Conservation (phyloP, 2,797 vertebrate species). For the Dryobates pubescens region DNA sequence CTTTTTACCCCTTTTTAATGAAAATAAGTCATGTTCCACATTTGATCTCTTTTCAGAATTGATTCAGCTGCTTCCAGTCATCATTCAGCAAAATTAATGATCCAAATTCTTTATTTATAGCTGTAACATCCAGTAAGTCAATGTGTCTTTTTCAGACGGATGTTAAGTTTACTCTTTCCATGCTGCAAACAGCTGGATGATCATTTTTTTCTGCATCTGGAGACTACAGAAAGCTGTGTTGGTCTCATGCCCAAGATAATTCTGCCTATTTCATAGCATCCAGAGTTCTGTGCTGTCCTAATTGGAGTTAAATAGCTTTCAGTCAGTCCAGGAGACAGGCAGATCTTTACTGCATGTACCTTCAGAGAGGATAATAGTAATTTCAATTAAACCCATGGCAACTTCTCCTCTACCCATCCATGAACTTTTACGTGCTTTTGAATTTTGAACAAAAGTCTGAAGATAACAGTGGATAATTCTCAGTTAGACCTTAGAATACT, state of each 20-base stretch:
- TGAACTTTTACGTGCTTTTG: not conserved
- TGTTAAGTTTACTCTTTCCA: not conserved
- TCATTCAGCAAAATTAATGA: not conserved
- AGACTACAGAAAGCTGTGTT: not conserved
- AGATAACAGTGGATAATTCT: not conserved
- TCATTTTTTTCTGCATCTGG: not conserved
- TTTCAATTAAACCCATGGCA: not conserved
- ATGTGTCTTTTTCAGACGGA: not conserved
- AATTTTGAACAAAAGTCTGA: not conserved
- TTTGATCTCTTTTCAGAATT: not conserved
- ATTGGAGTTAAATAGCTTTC: not conserved
- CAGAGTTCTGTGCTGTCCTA: not conserved
- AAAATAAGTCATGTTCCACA: not conserved
- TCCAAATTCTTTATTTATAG: not conserved
- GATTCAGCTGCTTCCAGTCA: not conserved
- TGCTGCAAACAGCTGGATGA: constrained; percentile 5
- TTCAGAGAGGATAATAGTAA: not conserved
- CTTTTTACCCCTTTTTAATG: not conserved
- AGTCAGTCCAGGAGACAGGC: not conserved
- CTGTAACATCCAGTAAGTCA: not conserved
- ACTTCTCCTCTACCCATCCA: not conserved
- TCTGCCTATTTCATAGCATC: not conserved
- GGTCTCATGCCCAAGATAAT: constrained; percentile 7
- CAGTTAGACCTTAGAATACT: not conserved
- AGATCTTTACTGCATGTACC: not conserved